Evolutionary conservation across 1,140 invertebrate genomes (phyloP).

Genomic region (Neodiprion lecontei): DNA sequence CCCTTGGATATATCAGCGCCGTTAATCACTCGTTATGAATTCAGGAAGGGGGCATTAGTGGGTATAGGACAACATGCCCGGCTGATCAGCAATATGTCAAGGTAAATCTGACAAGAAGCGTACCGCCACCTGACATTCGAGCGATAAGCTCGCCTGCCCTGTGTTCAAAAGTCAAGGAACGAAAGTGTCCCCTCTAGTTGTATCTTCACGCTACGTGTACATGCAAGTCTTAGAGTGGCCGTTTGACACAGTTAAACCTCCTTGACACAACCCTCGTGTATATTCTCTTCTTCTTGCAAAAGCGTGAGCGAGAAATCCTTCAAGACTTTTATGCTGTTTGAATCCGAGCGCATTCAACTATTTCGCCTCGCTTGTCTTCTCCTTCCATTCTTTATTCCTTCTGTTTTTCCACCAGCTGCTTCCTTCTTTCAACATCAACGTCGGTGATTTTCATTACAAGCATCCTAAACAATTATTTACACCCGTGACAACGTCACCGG

Average conservation of each 20-base stretch:
- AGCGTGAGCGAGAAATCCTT: neutral
- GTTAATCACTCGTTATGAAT: neutral
- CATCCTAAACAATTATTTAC: neutral
- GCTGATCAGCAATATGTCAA: neutral
- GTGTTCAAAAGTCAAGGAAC: neutral
- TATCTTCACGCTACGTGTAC: neutral
- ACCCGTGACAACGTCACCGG: neutral
- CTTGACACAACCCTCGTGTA: neutral
- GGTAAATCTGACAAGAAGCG: neutral
- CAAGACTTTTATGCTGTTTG: conserved; percentile 7
- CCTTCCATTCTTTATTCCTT: neutral
- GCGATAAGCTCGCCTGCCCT: too few species aligned
- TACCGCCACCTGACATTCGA: neutral
- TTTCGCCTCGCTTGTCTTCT: neutral
- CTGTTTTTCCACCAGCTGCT: neutral
- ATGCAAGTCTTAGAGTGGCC: neutral
- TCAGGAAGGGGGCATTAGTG: neutral
- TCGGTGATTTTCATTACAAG: neutral
- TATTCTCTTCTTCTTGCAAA: neutral
- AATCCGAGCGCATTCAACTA: neutral
- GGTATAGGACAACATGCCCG: neutral
- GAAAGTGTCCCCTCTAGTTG: neutral
- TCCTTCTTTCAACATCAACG: neutral
- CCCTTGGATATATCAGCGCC: neutral
- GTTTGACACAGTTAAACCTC: conserved; percentile 5